Percentiles rank a stretch among this genome's conserved stretches.
phyloP scores from a whole-genome alignment of 2,888 invertebrate species.

The Notocelia uddmanniana region DNA sequence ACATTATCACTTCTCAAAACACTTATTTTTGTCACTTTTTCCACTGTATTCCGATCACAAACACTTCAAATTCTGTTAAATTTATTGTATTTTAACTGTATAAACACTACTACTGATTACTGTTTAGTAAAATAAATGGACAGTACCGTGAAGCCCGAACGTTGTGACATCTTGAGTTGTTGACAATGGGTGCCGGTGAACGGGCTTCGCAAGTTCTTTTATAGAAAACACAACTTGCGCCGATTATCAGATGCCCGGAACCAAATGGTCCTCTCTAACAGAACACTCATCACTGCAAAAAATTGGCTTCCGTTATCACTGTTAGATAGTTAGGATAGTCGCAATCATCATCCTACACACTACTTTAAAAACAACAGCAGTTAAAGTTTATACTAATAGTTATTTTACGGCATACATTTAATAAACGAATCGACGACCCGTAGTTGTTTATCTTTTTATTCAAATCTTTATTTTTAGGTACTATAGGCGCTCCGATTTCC shows the following conservation, averaged over 20 bases:
- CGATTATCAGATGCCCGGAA: conserved; percentile 60
- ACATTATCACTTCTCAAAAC: not conserved
- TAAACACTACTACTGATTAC: not conserved
- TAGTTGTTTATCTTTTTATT: no score
- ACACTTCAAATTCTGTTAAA: conserved; percentile 1
- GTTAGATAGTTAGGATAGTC: no score
- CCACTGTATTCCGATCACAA: conserved; percentile 27
- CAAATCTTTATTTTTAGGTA: no score
- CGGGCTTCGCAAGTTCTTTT: conserved; percentile 70
- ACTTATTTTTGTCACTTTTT: conserved; percentile 13
- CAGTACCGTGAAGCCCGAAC: conserved; percentile 71
- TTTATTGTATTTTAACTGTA: not conserved
- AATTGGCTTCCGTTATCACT: no score
- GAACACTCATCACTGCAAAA: no score
- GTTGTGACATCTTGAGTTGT: conserved; percentile 77
- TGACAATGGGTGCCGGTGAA: conserved; percentile 67
- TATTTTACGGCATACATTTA: no score
- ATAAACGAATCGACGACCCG: no score
- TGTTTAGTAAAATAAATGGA: conserved; percentile 31
- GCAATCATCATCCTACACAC: no score
- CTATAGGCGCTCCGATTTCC: no score
- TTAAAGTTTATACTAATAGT: no score
- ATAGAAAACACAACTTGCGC: conserved; percentile 69
- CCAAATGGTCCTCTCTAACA: conserved; percentile 46
- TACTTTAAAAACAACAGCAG: no score